Base-by-base conservation (phyloP, 2,113 vertebrate species). In the Trichomycterus rosablanca region DNA sequence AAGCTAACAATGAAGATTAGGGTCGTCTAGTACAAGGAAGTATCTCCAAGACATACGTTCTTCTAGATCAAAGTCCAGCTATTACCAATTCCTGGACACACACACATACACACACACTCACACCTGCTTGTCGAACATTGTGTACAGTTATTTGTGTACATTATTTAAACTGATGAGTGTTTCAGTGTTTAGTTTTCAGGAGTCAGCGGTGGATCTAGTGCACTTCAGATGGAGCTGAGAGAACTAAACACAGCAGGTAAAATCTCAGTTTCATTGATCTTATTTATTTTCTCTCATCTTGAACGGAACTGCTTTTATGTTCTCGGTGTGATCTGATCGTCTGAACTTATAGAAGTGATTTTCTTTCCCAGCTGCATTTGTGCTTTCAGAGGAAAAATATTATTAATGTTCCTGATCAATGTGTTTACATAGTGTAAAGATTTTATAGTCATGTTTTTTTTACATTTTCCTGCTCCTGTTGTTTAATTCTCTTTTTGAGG, bases 61-160 rank as follows among this genome's bases (percentile, higher is more conserved):
- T 52, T 55, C 45, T 54, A 70, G 80, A 52, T 48, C 76, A 81
- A 89, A 86, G 86, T 89, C 75, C 76, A 67, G 20, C 14, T 59
- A 58, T n/a, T n/a, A n/a, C n/a, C 49, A 14, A 20, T 64, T 70
- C 42, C 58, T 32, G 53, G 67, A 59, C 40, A 48, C 8, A 18
- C 44, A 24, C 15, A 11, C 14, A 55, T 28, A 19, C 44, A 70
- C 42, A 40, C 23, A 16, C 32, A 51, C 26, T 28, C n/a, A 7
- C 5, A 4, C 2, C 7, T 12, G 8, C 22, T 23, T 22, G 37
- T 5, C 28, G 3, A 11, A 14, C 18, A 23, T 5, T 37, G 35
- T 4, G 14, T 3, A 5, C 11, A 14, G 37, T 4, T 14, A 5
- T 37, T 3, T 37, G 35, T 11, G 4, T 32, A 5, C 20, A 1